Base-by-base conservation (phyloP, 2,113 vertebrate genomes). In the Nothobranchius furzeri region DNA sequence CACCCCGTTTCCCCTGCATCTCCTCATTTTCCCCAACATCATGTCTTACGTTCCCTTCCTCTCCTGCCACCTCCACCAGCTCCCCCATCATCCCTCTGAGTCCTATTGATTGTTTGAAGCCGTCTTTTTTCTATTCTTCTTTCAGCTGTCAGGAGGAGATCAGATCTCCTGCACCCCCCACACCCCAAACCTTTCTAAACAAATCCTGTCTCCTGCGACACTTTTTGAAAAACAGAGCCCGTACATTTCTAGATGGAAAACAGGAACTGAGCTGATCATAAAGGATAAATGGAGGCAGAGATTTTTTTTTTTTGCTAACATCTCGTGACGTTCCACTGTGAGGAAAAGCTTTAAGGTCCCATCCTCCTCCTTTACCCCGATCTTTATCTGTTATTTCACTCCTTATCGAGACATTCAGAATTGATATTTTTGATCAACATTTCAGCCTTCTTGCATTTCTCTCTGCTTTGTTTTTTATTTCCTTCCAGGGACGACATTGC, bases 241-340 rank as follows among this genome's bases (percentile, higher is more conserved):
- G 70, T 65, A 69, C 55, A 77, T 49, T 60, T 12, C 45, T 47
- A 48, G 77, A 82, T 65, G 68, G 77, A 58, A 55, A 8, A 40
- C 12, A 13, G 60, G 52, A 37, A 59, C 30, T 30, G 55, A 70
- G 49, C 56, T 66, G 63, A 80, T 71, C 64, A 61, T 52, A 12
- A 75, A 45, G 14, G 45, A 30, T 30, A 64, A 17, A 60, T 53
- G 55, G 42, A 60, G 51, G 40, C 46, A 46, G 63, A 46, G 35
- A 30, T 54, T 65, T 78, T 75, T 78, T 76, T 87, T 85, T 70
- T 78, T 78, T 79, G 79, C 69, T 52, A 72, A 54, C 57, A 24
- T 73, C 84, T 83, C 67, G 48, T 46, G 68, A 50, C 65, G 35
- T 66, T 72, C 50, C 45, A 12, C 3, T 2, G 3, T 40, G 54